These are phyloP conservation scores for Ricordea florida DNA, from an alignment of 92 coral and sea anemone genomes.

Conservation along the genomic window DNA sequence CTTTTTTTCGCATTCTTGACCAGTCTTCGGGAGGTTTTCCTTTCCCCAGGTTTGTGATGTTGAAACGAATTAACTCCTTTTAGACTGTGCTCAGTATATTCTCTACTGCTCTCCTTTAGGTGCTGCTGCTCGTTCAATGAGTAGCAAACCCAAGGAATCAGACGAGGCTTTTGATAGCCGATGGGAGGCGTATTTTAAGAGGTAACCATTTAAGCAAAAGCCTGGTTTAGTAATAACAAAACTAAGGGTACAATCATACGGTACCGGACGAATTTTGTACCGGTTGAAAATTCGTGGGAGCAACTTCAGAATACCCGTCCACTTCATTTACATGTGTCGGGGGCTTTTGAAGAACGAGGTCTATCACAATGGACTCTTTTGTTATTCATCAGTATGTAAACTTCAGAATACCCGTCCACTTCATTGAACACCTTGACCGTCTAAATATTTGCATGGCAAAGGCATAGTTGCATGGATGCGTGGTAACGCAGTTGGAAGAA, in stretches of 20 bases:
- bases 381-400: too few species aligned
- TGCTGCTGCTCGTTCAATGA: conserved; percentile 60
- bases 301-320: too few species aligned
- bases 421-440: too few species aligned
- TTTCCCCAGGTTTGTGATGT: too few species aligned
- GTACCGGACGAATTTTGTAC: too few species aligned
- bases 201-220: conserved; percentile 63
- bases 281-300: too few species aligned
- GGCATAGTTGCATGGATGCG: conserved; percentile 13
- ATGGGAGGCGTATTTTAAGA: conserved; percentile 91
- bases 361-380: too few species aligned
- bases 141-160: conserved; percentile 90
- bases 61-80: not conserved
- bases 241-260: not conserved
- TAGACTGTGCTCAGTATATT: not conserved
- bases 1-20: not conserved
- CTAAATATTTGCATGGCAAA: conserved; percentile 9
- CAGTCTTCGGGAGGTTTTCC: not conserved
- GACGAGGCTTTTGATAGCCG: conserved; percentile 98
- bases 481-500: conserved; percentile 13
- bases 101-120: conserved; percentile 27
- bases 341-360: too few species aligned
- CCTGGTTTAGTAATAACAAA: not conserved
- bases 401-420: too few species aligned
- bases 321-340: too few species aligned